Evolutionary conservation across 2,888 invertebrate genomes (phyloP).

Genomic region (Steinernema carpocapsae): DNA sequence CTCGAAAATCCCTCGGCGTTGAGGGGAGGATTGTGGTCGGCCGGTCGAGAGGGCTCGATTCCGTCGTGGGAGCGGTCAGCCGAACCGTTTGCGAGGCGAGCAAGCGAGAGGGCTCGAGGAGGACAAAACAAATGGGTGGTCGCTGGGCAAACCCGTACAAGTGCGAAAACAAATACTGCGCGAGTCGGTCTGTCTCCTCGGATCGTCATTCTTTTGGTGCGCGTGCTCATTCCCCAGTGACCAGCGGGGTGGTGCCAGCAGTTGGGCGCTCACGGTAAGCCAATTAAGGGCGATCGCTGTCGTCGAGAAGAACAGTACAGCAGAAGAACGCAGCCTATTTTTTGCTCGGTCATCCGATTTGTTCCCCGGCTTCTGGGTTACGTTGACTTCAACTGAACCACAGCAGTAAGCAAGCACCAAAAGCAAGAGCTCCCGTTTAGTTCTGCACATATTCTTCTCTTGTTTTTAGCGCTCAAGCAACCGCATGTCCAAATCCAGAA

Average conservation of each 20-base stretch:
- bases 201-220: conserved; percentile 26
- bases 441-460: background rate
- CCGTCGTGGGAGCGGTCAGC: conserved; percentile 17
- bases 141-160: conserved; percentile 33
- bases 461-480: background rate
- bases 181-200: conserved; percentile 19
- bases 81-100: background rate
- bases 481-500: background rate
- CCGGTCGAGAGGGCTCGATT: background rate
- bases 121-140: conserved; percentile 35
- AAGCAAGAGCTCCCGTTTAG: background rate
- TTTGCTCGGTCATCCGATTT: conserved; percentile 15
- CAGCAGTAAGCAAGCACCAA: background rate
- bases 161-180: conserved; percentile 35
- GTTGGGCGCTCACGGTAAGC: conserved; percentile 32
- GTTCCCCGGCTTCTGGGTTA: background rate
- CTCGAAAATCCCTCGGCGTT: conserved; percentile 2
- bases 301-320: conserved; percentile 6
- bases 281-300: conserved; percentile 30
- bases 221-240: conserved; percentile 25
- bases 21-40: background rate
- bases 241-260: conserved; percentile 4
- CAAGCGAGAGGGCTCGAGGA: conserved; percentile 8
- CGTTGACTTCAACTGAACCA: background rate
- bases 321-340: background rate